These are phyloP conservation scores for Sepiola atlantica DNA, from an alignment of 2,888 invertebrate species.

Conservation along the genomic window DNA sequence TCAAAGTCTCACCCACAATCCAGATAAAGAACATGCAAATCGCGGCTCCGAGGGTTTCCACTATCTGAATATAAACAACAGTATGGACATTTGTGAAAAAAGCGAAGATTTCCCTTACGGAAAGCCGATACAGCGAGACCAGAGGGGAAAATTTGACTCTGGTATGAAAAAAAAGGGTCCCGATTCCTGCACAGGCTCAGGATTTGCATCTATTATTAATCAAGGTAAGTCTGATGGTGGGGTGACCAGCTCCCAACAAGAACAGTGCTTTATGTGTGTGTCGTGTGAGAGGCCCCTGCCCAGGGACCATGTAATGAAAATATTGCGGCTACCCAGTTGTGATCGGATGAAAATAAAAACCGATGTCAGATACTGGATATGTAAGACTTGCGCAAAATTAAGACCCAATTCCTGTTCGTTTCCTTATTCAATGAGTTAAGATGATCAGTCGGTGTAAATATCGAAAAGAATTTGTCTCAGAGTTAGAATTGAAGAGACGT, in stretches of 20 bases:
- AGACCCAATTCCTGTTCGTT: not conserved
- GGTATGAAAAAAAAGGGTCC: constrained; percentile 24
- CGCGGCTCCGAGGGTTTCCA: not conserved
- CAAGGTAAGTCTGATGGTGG: constrained; percentile 42
- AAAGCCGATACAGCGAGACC: not conserved
- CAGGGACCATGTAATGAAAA: constrained; percentile 35
- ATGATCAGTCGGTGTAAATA: not conserved
- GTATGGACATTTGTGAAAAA: not conserved
- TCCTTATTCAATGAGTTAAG: constrained; percentile 38
- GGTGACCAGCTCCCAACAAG: constrained; percentile 16
- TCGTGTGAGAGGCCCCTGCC: constrained; percentile 45
- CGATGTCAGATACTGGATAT: constrained; percentile 37
- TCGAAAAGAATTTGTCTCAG: not conserved
- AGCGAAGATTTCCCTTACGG: not conserved
- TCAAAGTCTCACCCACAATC: not conserved
- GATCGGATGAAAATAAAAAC: not conserved
- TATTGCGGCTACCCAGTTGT: constrained; percentile 14
- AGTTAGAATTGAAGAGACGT: not conserved
- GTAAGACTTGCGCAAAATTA: constrained; percentile 41
- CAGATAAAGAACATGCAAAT: not conserved
- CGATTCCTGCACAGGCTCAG: not conserved
- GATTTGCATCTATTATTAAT: not conserved
- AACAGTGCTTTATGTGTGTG: constrained; percentile 38
- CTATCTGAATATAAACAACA: not conserved
- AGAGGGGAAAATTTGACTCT: constrained; percentile 16